phyloP scores from a whole-genome alignment of 2,113 vertebrate species.

The Chloropsis cyanopogon region DNA sequence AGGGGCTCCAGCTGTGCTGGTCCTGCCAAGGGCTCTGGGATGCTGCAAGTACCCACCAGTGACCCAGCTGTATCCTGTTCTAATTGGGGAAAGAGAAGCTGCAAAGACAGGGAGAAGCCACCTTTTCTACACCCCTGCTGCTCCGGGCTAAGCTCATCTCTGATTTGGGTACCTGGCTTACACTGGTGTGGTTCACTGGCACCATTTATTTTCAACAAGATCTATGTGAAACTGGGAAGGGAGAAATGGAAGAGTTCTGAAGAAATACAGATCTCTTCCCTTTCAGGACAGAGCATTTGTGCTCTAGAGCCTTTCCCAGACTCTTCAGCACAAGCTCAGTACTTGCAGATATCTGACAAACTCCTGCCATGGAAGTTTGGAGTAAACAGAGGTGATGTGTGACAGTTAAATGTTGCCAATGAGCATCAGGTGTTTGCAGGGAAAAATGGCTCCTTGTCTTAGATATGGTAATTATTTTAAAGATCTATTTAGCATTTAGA shows the following conservation, averaged over 20 bases:
- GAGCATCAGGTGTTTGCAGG: conserved; percentile 57
- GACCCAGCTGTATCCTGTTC: neutral
- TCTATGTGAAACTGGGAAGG: neutral
- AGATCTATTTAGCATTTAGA: conserved; percentile 72
- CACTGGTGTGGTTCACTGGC: neutral
- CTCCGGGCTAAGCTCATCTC: neutral
- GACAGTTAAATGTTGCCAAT: conserved; percentile 48
- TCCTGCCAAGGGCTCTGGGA: neutral
- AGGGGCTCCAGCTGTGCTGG: neutral
- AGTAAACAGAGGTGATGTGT: neutral
- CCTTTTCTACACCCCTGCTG: neutral
- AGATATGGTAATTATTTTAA: conserved; percentile 61
- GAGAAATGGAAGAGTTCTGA: neutral
- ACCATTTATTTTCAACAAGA: neutral
- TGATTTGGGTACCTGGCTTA: neutral
- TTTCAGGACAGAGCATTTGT: neutral
- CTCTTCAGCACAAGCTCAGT: neutral
- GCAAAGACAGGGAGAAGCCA: neutral
- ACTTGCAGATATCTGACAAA: neutral
- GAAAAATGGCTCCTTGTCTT: conserved; percentile 1
- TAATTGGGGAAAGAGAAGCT: neutral
- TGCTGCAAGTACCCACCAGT: neutral
- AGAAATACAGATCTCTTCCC: neutral
- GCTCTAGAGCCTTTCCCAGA: neutral
- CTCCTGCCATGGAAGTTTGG: neutral